These are phyloP conservation scores for Cygnus atratus DNA, from an alignment of 2,113 vertebrate genomes.

Conservation along the genomic window DNA sequence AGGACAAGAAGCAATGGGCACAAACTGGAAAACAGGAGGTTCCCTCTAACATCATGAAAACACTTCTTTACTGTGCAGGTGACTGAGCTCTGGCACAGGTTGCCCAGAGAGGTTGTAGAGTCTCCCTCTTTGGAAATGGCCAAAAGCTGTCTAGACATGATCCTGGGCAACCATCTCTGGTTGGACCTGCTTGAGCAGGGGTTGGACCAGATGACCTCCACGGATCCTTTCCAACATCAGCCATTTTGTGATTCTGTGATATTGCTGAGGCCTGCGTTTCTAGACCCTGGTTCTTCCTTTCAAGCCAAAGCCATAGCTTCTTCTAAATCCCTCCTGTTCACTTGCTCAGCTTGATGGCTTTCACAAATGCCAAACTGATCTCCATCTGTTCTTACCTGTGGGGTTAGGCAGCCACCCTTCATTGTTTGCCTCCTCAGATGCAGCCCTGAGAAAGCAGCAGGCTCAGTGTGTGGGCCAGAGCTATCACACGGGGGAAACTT, in stretches of 20 bases:
- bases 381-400: fast-evolving
- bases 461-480: fast-evolving
- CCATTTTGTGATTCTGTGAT: not conserved
- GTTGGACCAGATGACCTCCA: not conserved
- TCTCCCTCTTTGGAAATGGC: not conserved
- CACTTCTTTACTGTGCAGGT: not conserved
- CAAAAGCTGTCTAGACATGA: not conserved
- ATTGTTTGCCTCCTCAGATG: not conserved
- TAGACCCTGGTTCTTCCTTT: not conserved
- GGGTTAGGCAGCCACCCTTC: fast-evolving
- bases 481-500: not conserved
- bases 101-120: not conserved
- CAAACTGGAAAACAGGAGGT: not conserved
- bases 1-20: not conserved
- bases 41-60: not conserved
- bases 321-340: not conserved
- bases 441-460: not conserved
- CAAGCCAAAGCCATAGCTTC: not conserved
- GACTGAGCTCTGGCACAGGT: not conserved
- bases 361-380: not conserved
- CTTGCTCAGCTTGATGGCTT: not conserved
- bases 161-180: not conserved
- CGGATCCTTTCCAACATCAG: not conserved
- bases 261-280: not conserved
- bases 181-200: not conserved